Conservation (phyloP, 1,140 invertebrate genomes). For the Drosophila murphyi region DNA sequence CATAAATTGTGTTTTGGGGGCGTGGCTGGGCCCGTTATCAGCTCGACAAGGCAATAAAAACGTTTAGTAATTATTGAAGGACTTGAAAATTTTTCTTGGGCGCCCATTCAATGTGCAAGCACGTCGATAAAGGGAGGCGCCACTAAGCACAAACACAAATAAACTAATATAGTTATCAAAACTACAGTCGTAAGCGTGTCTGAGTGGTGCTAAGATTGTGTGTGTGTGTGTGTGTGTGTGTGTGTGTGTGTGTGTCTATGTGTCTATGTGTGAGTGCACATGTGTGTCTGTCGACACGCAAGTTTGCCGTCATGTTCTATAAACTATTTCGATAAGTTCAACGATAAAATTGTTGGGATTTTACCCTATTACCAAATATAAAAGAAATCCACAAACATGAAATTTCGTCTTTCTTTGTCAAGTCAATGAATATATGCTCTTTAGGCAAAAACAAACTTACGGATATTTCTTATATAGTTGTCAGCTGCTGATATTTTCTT, state of each 20-base stretch:
- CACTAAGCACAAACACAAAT: constrained; percentile 12
- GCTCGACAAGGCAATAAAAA: constrained; percentile 73
- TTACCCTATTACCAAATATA: constrained; percentile 45
- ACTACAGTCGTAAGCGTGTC: constrained; percentile 45
- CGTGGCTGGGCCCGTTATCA: constrained; percentile 57
- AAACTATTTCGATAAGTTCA: constrained; percentile 78
- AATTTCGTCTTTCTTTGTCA: not conserved
- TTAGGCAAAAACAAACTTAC: not conserved
- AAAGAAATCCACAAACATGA: constrained; percentile 16
- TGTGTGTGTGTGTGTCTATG: not conserved
- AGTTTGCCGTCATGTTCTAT: constrained; percentile 65
- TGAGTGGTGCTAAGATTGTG: constrained; percentile 25
- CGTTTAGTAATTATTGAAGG: constrained; percentile 74
- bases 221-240: not conserved
- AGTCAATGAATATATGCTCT: not conserved
- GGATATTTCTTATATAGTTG: too few species aligned
- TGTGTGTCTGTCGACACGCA: constrained; percentile 56
- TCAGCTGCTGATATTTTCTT: too few species aligned
- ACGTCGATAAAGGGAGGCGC: constrained; percentile 43
- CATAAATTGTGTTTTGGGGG: constrained; percentile 56
- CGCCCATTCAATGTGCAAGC: constrained; percentile 54
- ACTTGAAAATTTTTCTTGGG: constrained; percentile 50
- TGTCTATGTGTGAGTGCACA: constrained; percentile 19
- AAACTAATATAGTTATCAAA: constrained; percentile 74
- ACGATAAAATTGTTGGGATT: constrained; percentile 68